Evolutionary conservation across 2,797 vertebrate species (phyloP).

Genomic region (Aphelocoma californica): DNA sequence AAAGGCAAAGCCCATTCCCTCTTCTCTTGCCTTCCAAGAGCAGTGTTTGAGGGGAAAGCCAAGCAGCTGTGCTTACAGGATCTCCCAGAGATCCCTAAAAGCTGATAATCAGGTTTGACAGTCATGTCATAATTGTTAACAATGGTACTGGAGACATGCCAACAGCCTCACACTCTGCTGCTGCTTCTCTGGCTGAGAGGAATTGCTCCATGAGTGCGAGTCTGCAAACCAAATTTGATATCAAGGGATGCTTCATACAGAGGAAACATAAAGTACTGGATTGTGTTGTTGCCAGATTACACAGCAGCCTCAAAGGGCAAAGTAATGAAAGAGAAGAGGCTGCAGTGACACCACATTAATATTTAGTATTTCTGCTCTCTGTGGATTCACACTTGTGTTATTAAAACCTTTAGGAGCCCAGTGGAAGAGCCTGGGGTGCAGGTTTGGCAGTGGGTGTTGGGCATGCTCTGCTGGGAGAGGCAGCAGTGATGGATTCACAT

Average conservation of each 20-base stretch:
- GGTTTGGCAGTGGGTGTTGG: background rate
- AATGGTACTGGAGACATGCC: slow-evolving; percentile 14
- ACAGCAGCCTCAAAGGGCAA: background rate
- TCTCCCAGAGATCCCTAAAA: slow-evolving; percentile 42
- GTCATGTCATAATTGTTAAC: slow-evolving; percentile 59
- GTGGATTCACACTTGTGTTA: background rate
- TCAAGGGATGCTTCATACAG: background rate
- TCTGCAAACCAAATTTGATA: slow-evolving; percentile 10
- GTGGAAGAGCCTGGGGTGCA: background rate
- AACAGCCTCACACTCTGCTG: background rate
- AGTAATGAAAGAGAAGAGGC: background rate
- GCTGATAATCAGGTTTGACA: slow-evolving; percentile 62
- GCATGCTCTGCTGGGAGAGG: background rate
- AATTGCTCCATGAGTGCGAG: background rate
- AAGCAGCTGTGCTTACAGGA: slow-evolving; percentile 17
- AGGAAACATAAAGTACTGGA: background rate
- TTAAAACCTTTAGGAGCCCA: background rate
- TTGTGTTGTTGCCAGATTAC: background rate
- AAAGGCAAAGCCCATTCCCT: background rate
- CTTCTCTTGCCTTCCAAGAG: background rate
- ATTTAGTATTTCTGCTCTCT: background rate
- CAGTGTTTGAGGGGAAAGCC: background rate
- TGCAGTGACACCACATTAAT: background rate
- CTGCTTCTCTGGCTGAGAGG: background rate
- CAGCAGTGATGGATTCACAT: background rate